A percentile compares a stretch with the other conserved stretches of the same genome.
Conservation (phyloP, 1,140 invertebrate species). For the Venturia canescens region DNA sequence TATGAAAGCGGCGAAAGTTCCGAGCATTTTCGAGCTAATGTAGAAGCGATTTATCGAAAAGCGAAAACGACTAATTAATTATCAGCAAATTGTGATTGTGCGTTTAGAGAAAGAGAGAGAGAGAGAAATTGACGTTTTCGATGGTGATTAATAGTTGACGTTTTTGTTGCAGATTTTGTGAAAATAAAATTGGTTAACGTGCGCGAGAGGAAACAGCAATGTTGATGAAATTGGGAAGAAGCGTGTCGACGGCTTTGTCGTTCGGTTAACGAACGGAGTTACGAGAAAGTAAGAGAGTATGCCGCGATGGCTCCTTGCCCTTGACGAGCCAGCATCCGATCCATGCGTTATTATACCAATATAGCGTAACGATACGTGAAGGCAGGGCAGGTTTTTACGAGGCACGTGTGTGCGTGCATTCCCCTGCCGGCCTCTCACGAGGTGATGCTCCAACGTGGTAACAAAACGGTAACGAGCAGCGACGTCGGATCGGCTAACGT, state of each 20-base stretch:
- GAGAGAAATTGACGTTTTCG: no score
- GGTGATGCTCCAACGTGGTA: slow-evolving; percentile 63
- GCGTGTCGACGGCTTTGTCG: neutral
- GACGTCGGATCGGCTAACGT: slow-evolving; percentile 41
- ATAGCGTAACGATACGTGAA: slow-evolving; percentile 51
- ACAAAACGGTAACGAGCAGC: slow-evolving; percentile 56
- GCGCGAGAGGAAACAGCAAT: neutral
- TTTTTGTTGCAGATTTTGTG: no score
- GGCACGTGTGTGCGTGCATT: slow-evolving; percentile 5
- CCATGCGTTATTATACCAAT: slow-evolving; percentile 58
- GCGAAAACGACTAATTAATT: no score
- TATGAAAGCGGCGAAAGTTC: no score
- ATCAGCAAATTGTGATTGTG: no score
- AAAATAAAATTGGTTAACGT: no score
- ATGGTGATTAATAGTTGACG: no score
- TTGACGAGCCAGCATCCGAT: slow-evolving; percentile 65
- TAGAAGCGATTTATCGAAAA: no score
- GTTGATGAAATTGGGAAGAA: slow-evolving; percentile 35
- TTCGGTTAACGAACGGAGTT: slow-evolving; percentile 7
- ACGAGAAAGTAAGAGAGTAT: slow-evolving; percentile 48
- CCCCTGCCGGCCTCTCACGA: slow-evolving; percentile 52
- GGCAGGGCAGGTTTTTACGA: slow-evolving; percentile 27
- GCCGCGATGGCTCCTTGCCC: slow-evolving; percentile 62
- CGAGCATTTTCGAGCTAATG: no score
- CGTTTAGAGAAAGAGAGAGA: no score